A percentile compares a stretch with the other conserved stretches of the same genome.
Evolutionary conservation across 2,888 invertebrate species (phyloP).

Genomic region (Scaptomyza reducta): DNA sequence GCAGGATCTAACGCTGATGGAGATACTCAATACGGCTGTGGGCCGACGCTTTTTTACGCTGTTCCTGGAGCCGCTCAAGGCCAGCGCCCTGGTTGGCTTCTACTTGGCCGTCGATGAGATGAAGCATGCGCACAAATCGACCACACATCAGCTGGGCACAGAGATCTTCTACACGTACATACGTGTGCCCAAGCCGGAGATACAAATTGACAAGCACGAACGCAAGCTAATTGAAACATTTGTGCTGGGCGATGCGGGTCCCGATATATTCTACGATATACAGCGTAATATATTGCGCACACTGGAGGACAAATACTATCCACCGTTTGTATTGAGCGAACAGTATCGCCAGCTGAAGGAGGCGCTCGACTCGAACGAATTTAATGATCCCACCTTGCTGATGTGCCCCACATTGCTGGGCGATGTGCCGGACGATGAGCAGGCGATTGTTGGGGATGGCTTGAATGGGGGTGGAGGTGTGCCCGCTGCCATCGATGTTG

Average conservation of each 20-base stretch:
- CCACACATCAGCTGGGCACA: constrained; percentile 94
- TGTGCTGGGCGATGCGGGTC: constrained; percentile 93
- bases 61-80: constrained; percentile 92
- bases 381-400: constrained; percentile 83
- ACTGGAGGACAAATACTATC: constrained; percentile 94
- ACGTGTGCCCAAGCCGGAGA: constrained; percentile 91
- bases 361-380: constrained; percentile 83
- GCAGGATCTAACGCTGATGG: constrained; percentile 89
- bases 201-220: constrained; percentile 91
- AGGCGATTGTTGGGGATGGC: constrained; percentile 65
- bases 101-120: constrained; percentile 95
- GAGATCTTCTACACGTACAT: constrained; percentile 96
- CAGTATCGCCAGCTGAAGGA: constrained; percentile 88
- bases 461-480: constrained; percentile 51
- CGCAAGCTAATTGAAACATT: constrained; percentile 95
- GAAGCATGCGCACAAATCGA: constrained; percentile 89
- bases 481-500: constrained; percentile 86
- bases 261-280: constrained; percentile 94
- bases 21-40: constrained; percentile 91
- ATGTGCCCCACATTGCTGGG: constrained; percentile 68
- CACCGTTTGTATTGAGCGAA: constrained; percentile 94
- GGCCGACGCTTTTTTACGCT: constrained; percentile 92
- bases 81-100: constrained; percentile 93
- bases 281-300: constrained; percentile 91
- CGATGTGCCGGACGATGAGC: constrained; percentile 74